Percentiles rank a stretch among this genome's conserved stretches.
phyloP scores from a whole-genome alignment of 2,113 vertebrate species.

The Engraulis encrasicolus region DNA sequence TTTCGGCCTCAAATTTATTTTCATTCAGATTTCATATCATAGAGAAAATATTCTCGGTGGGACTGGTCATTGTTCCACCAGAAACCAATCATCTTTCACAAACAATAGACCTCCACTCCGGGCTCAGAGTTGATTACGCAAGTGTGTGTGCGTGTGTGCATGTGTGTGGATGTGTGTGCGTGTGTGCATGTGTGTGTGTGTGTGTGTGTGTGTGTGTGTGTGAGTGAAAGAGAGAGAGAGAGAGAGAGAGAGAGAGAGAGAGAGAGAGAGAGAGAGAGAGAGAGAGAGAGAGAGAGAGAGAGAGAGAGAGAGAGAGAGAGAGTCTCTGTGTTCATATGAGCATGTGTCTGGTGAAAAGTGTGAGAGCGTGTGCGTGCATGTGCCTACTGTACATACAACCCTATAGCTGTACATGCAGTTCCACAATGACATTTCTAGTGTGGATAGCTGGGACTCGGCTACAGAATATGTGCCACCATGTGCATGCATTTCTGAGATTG shows the following conservation, averaged over 20 bases:
- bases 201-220: not conserved
- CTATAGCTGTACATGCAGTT: not conserved
- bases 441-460: not conserved
- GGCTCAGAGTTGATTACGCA: slow-evolving; percentile 26
- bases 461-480: not conserved
- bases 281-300: no score
- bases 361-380: not conserved
- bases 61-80: slow-evolving; percentile 32
- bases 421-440: not conserved
- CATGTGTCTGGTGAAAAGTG: not conserved
- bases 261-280: no score
- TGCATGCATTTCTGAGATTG: not conserved
- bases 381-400: not conserved
- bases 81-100: slow-evolving; percentile 46
- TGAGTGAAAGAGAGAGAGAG: not conserved
- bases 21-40: slow-evolving; percentile 44
- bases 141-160: slow-evolving; percentile 16
- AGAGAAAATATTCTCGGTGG: slow-evolving; percentile 15
- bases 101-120: slow-evolving; percentile 43
- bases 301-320: no score
- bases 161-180: not conserved
- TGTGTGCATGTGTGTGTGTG: not conserved
- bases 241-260: no score
- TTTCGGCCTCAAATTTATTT: slow-evolving; percentile 32
- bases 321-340: not conserved